Percentiles rank a stretch among this genome's conserved stretches.
Evolutionary conservation across 2,888 invertebrate species (phyloP).

Genomic region (Coelogynopora nodosa): DNA sequence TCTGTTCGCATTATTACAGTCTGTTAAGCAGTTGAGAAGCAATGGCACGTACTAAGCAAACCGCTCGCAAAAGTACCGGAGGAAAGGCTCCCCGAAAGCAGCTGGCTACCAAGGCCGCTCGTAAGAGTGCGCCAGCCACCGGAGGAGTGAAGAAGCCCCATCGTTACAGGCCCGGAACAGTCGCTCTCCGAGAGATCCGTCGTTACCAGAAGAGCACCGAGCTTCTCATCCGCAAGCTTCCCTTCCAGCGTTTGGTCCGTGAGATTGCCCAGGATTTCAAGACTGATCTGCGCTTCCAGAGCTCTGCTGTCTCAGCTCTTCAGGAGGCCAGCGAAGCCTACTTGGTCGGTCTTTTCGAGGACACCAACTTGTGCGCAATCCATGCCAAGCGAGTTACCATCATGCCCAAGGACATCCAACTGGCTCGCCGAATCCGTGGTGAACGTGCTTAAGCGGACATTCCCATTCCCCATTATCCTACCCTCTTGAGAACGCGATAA

Average conservation of each 20-base stretch:
- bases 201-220: constrained; percentile 54
- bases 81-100: constrained; percentile 93
- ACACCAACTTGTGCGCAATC: constrained; percentile 8
- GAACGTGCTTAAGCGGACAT: constrained; percentile 69
- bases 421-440: constrained; percentile 67
- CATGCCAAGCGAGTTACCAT: constrained; percentile 32
- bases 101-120: constrained; percentile 84
- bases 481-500: constrained; percentile 43
- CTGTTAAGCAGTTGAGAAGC: neutral
- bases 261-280: neutral
- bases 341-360: constrained; percentile 12
- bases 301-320: neutral
- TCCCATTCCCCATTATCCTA: constrained; percentile 33
- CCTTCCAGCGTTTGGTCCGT: constrained; percentile 55
- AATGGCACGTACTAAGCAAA: constrained; percentile 97
- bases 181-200: constrained; percentile 62
- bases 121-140: constrained; percentile 88
- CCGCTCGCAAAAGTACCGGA: constrained; percentile 92
- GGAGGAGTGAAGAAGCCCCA: constrained; percentile 94
- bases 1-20: neutral
- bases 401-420: neutral
- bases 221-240: constrained; percentile 54
- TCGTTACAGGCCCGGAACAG: constrained; percentile 75
- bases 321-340: constrained; percentile 30
- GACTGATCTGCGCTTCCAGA: neutral